Evolutionary conservation across 1,140 invertebrate species (phyloP).

Genomic region (Pristionchus pacificus): DNA sequence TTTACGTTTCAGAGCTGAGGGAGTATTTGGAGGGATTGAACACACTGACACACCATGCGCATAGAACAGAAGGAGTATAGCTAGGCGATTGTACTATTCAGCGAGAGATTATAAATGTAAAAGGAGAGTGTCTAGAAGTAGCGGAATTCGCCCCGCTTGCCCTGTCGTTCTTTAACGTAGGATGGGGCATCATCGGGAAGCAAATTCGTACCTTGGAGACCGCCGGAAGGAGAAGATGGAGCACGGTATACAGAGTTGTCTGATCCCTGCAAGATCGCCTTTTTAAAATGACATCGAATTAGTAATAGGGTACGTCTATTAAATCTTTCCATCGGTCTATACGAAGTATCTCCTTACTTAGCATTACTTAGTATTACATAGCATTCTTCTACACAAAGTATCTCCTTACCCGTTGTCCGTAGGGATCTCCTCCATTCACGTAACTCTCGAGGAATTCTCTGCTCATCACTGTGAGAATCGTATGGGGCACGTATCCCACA

Average conservation of each 20-base stretch:
- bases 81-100: too few species aligned
- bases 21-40: too few species aligned
- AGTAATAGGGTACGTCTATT: too few species aligned
- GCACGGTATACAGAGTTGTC: slow-evolving; percentile 18
- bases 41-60: too few species aligned
- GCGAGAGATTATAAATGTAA: too few species aligned
- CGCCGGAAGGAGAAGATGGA: slow-evolving; percentile 32
- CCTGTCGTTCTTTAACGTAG: slow-evolving; percentile 68
- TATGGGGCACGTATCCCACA: slow-evolving; percentile 84
- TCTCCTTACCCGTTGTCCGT: slow-evolving; percentile 23
- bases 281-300: too few species aligned
- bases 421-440: slow-evolving; percentile 15
- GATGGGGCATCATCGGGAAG: slow-evolving; percentile 50
- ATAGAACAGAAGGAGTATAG: too few species aligned
- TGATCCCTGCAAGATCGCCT: not conserved
- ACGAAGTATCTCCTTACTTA: too few species aligned
- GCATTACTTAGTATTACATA: too few species aligned
- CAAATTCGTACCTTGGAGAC: slow-evolving; percentile 42
- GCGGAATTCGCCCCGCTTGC: slow-evolving; percentile 90
- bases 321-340: too few species aligned
- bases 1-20: too few species aligned
- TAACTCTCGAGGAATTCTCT: slow-evolving; percentile 24
- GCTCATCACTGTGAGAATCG: slow-evolving; percentile 71
- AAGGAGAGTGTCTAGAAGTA: slow-evolving; percentile 74
- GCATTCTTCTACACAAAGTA: too few species aligned